A percentile compares a stretch with the other conserved stretches of the same genome.
Conservation (phyloP, 2,113 vertebrate species). For the Neotoma lepida region DNA sequence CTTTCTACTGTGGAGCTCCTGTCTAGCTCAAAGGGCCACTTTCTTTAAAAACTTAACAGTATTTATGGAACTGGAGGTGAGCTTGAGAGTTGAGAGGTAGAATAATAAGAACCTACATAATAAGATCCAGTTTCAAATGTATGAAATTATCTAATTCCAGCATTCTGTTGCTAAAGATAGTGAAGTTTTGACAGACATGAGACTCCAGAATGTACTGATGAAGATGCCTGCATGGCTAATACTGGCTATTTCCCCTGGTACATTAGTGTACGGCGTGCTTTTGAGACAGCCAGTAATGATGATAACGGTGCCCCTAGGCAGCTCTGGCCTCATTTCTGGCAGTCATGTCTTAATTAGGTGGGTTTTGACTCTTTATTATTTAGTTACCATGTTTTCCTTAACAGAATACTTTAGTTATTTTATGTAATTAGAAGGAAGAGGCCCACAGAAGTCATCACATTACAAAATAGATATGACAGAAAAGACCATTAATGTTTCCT, state of each 20-base stretch:
- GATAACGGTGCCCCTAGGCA: conserved; percentile 16
- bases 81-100: neutral
- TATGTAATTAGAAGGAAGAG: conserved; percentile 69
- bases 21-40: neutral
- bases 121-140: conserved; percentile 23
- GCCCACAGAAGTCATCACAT: conserved; percentile 60
- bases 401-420: conserved; percentile 61
- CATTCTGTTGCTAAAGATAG: neutral
- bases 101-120: neutral
- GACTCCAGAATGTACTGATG: neutral
- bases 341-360: conserved; percentile 64
- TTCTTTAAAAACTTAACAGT: neutral
- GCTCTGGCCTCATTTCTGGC: conserved; percentile 44
- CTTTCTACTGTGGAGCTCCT: neutral
- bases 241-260: neutral
- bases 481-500: conserved; percentile 66
- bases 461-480: conserved; percentile 67
- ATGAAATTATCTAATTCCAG: neutral
- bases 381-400: conserved; percentile 60
- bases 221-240: neutral
- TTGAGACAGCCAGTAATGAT: conserved; percentile 10
- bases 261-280: neutral
- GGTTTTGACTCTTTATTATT: conserved; percentile 64
- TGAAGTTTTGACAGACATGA: neutral
- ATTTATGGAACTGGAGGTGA: neutral